A percentile compares a stretch with the other conserved stretches of the same genome.
These are phyloP conservation scores for Uropsilus gracilis DNA, from an alignment of 2,113 vertebrate genomes.

Conservation along the genomic window DNA sequence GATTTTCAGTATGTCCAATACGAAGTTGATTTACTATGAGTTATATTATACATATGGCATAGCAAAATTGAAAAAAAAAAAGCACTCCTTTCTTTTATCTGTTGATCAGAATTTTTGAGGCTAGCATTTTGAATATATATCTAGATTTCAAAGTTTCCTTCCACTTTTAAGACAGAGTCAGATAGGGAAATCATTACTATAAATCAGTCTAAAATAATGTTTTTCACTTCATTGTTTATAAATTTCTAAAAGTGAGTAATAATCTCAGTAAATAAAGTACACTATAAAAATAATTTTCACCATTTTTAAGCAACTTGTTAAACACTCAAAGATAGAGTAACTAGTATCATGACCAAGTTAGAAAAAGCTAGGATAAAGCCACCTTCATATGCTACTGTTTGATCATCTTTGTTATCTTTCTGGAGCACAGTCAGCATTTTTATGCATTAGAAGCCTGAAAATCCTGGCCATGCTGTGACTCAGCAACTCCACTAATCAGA, in stretches of 20 bases:
- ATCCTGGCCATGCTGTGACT: neutral
- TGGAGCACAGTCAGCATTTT: neutral
- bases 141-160: neutral
- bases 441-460: neutral
- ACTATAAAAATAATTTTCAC: neutral
- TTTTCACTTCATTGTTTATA: conserved; percentile 22
- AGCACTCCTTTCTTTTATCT: neutral
- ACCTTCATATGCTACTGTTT: neutral
- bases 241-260: neutral
- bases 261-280: neutral
- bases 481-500: neutral
- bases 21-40: neutral
- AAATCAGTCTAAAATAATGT: neutral
- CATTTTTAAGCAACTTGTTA: neutral
- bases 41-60: neutral
- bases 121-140: neutral
- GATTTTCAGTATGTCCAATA: neutral
- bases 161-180: neutral
- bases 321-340: neutral
- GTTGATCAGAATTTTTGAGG: neutral
- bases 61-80: neutral
- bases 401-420: neutral
- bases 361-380: neutral
- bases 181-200: neutral
- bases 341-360: neutral